Evolutionary conservation across 64 coral and sea anemone genomes (phyloP), one percentile per base, ranked within the genome.

Genomic region (Montipora foliosa): DNA sequence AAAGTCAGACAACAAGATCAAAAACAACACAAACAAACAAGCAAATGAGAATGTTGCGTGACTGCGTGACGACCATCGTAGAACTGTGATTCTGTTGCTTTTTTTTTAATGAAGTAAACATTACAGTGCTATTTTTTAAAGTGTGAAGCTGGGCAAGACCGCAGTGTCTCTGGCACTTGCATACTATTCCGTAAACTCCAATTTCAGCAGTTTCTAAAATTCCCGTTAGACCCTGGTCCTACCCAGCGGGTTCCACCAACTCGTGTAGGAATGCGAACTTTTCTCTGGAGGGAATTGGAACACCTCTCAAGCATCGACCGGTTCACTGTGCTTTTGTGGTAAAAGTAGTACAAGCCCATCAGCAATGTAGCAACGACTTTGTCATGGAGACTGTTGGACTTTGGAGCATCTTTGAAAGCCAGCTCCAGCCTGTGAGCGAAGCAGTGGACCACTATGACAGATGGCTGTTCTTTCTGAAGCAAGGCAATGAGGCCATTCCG

Each of bases 381-480:
- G 14, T 91, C 89, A 91, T 91, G 80, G 89, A 91, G 89, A 53
- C n/a, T n/a, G n/a, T n/a, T n/a, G n/a, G n/a, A n/a, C n/a, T n/a
- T n/a, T n/a, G n/a, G n/a, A n/a, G n/a, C n/a, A n/a, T n/a, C n/a
- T n/a, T n/a, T n/a, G n/a, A n/a, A n/a, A n/a, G n/a, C n/a, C n/a
- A n/a, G n/a, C n/a, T n/a, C n/a, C n/a, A n/a, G n/a, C n/a, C 59
- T 24, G 47, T 91, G 89, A 81, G 89, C 77, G 64, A 91, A 91
- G 89, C 89, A 91, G 47, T 91, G 78, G 64, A 91, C 80, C 80
- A 67, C 89, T 52, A 91, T 12, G 66, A 91, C 24, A 55, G 78
- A 45, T 81, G 89, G 89, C 60, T 81, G 19, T 91, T 91, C 45
- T 91, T 81, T 52, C 47, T 72, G 78, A 71, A 45, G 70, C 47